Conservation (phyloP, 2,113 vertebrate species). For the Suricata suricatta region DNA sequence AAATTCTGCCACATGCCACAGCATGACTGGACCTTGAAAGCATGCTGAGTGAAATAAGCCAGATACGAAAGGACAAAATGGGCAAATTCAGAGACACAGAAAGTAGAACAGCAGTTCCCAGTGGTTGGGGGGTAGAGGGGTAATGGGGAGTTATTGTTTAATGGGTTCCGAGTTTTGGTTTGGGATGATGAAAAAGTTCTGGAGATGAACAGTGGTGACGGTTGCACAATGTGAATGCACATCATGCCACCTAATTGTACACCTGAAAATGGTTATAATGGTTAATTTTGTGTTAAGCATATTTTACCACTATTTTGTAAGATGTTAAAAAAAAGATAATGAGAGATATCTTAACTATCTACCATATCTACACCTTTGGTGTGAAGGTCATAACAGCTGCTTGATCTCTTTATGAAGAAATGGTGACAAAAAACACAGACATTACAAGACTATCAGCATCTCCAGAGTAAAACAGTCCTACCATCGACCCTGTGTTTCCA, state of each 20-base stretch:
- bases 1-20: not conserved
- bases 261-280: not conserved
- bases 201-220: not conserved
- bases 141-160: not conserved
- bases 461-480: not conserved
- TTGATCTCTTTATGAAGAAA: not conserved
- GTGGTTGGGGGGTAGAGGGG: no score
- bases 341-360: not conserved
- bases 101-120: not conserved
- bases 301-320: not conserved
- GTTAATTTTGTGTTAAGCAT: not conserved
- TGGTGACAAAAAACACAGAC: not conserved
- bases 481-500: not conserved
- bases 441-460: not conserved
- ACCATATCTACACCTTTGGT: not conserved
- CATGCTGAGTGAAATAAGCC: not conserved
- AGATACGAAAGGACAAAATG: not conserved
- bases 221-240: not conserved
- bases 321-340: not conserved
- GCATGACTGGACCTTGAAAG: not conserved
- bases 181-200: not conserved
- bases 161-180: not conserved
- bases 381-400: not conserved
- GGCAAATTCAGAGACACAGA: not conserved
- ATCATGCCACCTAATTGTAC: not conserved